Evolutionary conservation across 2,113 vertebrate species (phyloP), one percentile per base, ranked within the genome.

Genomic region (Crypturellus undulatus): DNA sequence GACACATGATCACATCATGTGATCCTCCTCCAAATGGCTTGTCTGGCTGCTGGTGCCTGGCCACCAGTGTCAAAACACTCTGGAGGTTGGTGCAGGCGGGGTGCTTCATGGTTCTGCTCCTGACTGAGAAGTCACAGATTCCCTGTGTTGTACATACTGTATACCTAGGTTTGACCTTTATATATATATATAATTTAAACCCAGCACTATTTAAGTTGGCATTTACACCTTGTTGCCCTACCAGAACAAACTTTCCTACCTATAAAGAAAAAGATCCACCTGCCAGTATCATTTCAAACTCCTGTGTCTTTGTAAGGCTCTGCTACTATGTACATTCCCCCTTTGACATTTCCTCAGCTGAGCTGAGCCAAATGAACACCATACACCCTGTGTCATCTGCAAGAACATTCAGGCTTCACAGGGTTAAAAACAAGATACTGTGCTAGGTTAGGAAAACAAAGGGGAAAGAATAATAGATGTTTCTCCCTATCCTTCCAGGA

Each of bases 261-360:
- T 47, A 16, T 28, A 89, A 92, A 91, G 71, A 91, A 72, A 89
- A 79, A 79, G 49, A 85, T 24, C 65, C 69, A n/a, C 81, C 87
- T 0, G 0, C 8, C 45, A 71, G 58, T 14, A 60, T 8, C 7
- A 6, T 75, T 72, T 89, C 75, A 69, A 87, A 76, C 28, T 25
- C 47, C 2, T 0, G 0, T 38, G 89, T 79, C 78, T 65, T 60
- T 54, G 67, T 25, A 84, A 79, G 30, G 54, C 10, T 72, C 89
- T 79, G 63, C 69, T 18, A 36, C 34, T 30, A 6, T 30, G 26
- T 30, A 80, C 80, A 51, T 13, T 38, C 16, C 6, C 65, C 19
- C 3, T 65, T 82, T 69, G 16, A 22, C 22, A 2, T 2, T 18
- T 87, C 38, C 15, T 15, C 17, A 30, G 3, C 26, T 70, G 24